Conservation (phyloP, 2,797 vertebrate species). For the Hipposideros larvatus region DNA sequence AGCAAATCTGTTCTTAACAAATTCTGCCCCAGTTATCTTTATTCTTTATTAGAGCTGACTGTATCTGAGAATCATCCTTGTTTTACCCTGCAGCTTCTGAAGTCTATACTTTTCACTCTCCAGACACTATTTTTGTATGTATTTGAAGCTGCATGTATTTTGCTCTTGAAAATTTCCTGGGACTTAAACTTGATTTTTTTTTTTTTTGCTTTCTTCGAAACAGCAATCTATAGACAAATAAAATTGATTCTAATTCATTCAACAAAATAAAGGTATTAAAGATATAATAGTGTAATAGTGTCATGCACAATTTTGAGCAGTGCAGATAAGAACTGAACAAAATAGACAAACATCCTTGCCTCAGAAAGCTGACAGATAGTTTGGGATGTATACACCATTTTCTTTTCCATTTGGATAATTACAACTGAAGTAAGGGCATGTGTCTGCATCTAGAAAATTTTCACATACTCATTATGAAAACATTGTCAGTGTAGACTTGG, state of each 20-base stretch:
- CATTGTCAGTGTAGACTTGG: neutral
- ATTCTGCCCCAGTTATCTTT: neutral
- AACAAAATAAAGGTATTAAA: neutral
- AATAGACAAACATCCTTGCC: neutral
- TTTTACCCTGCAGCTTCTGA: neutral
- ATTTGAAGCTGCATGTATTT: neutral
- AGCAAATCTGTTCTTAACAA: neutral
- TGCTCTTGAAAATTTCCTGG: constrained; percentile 19
- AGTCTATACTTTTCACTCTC: neutral
- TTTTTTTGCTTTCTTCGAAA: neutral
- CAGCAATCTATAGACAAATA: neutral
- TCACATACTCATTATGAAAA: neutral
- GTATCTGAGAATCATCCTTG: neutral
- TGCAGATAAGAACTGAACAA: neutral
- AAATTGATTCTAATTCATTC: neutral
- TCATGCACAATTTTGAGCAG: neutral
- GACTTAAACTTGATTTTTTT: neutral
- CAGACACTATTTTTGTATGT: neutral
- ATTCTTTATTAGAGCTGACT: neutral
- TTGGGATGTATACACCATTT: neutral
- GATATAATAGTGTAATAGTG: neutral
- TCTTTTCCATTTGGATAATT: neutral
- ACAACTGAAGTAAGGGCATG: neutral
- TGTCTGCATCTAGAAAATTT: neutral
- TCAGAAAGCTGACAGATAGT: neutral